Conservation (phyloP, 2,113 vertebrate species). For the Saguinus midas region DNA sequence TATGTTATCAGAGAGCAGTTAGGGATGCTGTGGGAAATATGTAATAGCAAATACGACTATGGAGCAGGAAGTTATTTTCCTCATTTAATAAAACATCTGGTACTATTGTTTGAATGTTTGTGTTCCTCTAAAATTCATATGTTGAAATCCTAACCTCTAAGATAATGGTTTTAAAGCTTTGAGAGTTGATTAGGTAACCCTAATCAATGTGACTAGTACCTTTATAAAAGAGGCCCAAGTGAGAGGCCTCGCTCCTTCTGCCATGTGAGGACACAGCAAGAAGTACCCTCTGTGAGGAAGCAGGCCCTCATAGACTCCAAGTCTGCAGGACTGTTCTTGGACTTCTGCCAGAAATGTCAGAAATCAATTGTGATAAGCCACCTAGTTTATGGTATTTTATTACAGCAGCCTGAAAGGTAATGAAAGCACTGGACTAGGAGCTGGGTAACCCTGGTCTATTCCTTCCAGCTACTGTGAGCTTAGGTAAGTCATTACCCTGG, state of each 20-base stretch:
- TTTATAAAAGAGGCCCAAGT: neutral
- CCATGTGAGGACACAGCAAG: neutral
- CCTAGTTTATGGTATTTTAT: neutral
- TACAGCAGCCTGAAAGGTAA: neutral
- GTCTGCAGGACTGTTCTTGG: neutral
- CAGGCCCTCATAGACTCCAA: too few relatives aligned
- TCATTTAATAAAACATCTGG: neutral
- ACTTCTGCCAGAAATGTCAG: neutral
- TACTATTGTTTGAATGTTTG: neutral
- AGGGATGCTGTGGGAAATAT: neutral
- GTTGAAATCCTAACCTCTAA: neutral
- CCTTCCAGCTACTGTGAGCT: neutral
- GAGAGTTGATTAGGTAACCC: neutral
- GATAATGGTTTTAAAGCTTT: neutral
- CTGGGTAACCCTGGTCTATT: neutral
- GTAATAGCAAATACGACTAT: neutral
- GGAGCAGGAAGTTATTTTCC: neutral
- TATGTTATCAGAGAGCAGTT: neutral
- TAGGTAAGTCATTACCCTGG: neutral
- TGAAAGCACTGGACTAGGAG: neutral
- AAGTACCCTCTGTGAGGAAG: neutral
- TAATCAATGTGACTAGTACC: neutral
- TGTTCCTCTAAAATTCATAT: neutral
- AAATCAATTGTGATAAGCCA: neutral
- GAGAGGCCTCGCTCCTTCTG: neutral